Percentiles rank a stretch among this genome's conserved stretches.
These are phyloP conservation scores for Misgurnus mizolepis DNA, from an alignment of 2,113 vertebrate genomes.

Conservation along the genomic window DNA sequence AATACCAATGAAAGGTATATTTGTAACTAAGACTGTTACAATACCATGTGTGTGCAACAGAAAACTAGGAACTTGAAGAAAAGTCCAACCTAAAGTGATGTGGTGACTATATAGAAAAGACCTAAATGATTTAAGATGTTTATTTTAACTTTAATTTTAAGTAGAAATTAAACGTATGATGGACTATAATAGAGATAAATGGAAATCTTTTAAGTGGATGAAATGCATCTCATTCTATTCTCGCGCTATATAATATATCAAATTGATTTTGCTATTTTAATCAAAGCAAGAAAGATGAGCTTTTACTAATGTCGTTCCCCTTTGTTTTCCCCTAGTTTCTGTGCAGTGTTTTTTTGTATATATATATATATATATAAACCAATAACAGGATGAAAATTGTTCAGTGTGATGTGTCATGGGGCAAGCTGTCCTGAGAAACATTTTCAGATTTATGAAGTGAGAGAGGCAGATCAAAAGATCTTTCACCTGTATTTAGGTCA, in stretches of 20 bases:
- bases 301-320: conserved; percentile 3
- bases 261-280: conserved; percentile 24
- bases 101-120: too few species aligned
- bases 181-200: neutral
- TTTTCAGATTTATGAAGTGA: neutral
- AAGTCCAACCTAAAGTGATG: neutral
- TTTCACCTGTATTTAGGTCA: neutral
- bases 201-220: neutral
- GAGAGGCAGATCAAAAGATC: neutral
- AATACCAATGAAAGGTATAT: neutral
- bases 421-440: neutral
- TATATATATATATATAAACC: neutral
- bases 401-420: neutral
- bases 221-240: neutral
- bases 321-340: neutral
- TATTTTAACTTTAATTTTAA: neutral
- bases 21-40: neutral
- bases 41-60: too few species aligned
- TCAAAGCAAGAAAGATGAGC: neutral
- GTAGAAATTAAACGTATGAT: neutral
- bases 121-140: neutral
- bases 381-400: conserved; percentile 3
- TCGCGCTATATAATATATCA: neutral
- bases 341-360: neutral
- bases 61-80: neutral